Evolutionary conservation across 1,140 invertebrate genomes (phyloP).

Genomic region (Bombyx mori): DNA sequence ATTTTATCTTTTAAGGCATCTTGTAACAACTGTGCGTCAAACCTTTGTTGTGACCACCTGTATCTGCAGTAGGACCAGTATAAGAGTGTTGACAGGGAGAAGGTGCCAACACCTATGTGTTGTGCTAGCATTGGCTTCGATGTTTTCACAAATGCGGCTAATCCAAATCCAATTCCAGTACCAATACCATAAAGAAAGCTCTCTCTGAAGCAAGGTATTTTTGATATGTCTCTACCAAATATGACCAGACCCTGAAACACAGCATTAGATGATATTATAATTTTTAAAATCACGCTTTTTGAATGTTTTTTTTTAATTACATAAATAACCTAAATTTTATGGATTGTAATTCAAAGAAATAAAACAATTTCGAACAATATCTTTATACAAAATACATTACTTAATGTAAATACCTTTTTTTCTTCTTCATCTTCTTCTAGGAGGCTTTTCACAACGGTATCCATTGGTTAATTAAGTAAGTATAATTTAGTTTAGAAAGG

Average conservation of each 20-base stretch:
- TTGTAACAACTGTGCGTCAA: constrained; percentile 67
- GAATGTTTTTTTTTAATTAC: constrained; percentile 1
- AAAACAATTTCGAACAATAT: too few species aligned
- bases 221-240: constrained; percentile 74
- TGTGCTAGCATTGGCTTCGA: constrained; percentile 69
- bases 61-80: constrained; percentile 74
- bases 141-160: constrained; percentile 75
- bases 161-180: constrained; percentile 71
- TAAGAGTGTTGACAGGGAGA: constrained; percentile 67
- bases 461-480: constrained; percentile 24
- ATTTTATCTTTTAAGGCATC: constrained; percentile 64
- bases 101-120: constrained; percentile 71
- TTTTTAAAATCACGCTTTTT: constrained; percentile 3
- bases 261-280: neutral
- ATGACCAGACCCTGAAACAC: constrained; percentile 56
- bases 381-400: too few species aligned
- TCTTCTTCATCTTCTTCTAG: constrained; percentile 54
- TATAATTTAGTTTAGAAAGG: too few species aligned
- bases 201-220: constrained; percentile 77
- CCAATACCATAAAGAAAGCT: constrained; percentile 75
- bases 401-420: constrained; percentile 31
- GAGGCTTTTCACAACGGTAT: constrained; percentile 60
- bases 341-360: too few species aligned
- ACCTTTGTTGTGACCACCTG: constrained; percentile 66
- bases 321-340: neutral